Evolutionary conservation across 1,140 invertebrate species (phyloP).

Genomic region (Trichoplusia ni): DNA sequence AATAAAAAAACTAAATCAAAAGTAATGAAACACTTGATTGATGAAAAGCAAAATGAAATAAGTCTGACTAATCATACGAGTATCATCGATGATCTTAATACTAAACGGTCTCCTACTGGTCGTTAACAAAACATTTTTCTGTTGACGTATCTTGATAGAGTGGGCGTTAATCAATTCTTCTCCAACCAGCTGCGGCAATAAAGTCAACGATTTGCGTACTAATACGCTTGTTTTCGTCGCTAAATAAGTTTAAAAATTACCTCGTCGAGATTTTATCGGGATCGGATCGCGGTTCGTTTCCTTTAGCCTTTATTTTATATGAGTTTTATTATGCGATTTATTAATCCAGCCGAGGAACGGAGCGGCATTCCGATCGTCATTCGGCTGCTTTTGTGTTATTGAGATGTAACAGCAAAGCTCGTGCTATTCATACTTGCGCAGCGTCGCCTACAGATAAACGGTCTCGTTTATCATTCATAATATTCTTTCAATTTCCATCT

Average conservation of each 20-base stretch:
- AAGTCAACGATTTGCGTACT: slow-evolving; percentile 54
- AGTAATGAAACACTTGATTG: not conserved
- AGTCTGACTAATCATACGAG: not conserved
- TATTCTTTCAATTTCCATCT: slow-evolving; percentile 21
- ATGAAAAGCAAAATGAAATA: not conserved
- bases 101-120: not conserved
- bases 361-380: slow-evolving; percentile 40
- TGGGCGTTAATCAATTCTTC: slow-evolving; percentile 43
- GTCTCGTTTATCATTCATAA: slow-evolving; percentile 17
- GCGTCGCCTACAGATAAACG: not conserved
- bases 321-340: slow-evolving; percentile 55
- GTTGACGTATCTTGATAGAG: slow-evolving; percentile 8
- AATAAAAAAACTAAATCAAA: not conserved
- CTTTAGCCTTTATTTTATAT: slow-evolving; percentile 46
- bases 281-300: slow-evolving; percentile 36
- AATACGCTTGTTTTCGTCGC: slow-evolving; percentile 46
- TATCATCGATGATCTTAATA: not conserved
- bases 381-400: slow-evolving; percentile 35
- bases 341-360: slow-evolving; percentile 38
- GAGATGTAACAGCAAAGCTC: slow-evolving; percentile 35
- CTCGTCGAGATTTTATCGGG: slow-evolving; percentile 50
- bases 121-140: not conserved
- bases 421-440: slow-evolving; percentile 2
- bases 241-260: slow-evolving; percentile 50
- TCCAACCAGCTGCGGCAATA: slow-evolving; percentile 33